phyloP scores from a whole-genome alignment of 2,888 invertebrate genomes.

The Acleris holmiana region DNA sequence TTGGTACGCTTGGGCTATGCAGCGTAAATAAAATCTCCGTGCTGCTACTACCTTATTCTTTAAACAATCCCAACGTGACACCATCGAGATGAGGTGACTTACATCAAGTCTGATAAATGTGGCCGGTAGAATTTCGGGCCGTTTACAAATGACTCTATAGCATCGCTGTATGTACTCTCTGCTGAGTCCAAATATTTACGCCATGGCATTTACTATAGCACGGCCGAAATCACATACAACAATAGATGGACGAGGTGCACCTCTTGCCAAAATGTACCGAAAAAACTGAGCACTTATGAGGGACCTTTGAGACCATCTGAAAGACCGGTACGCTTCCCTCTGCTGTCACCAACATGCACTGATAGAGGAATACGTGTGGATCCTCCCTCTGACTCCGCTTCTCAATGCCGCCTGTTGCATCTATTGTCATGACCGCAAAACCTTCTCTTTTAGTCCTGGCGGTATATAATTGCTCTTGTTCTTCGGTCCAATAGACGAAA shows the following conservation, averaged over 20 bases:
- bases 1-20: conserved; percentile 22
- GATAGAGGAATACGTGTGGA: conserved; percentile 7
- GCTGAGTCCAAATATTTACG: conserved; percentile 35
- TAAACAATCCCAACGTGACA: conserved; percentile 20
- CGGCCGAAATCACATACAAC: background rate
- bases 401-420: too few species aligned
- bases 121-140: background rate
- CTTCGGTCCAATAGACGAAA: conserved; percentile 1
- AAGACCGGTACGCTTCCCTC: background rate
- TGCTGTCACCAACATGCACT: conserved; percentile 5
- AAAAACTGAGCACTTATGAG: conserved; percentile 8
- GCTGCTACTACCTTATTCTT: conserved; percentile 8
- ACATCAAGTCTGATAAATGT: conserved; percentile 24
- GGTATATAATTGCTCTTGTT: conserved; percentile 3
- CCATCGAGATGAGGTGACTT: conserved; percentile 21
- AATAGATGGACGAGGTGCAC: background rate
- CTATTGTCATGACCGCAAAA: too few species aligned
- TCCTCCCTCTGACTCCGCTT: background rate
- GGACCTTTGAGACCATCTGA: conserved; percentile 7
- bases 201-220: conserved; percentile 1
- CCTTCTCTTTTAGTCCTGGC: background rate
- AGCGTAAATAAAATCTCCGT: conserved; percentile 20
- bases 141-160: conserved; percentile 1
- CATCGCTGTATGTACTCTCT: conserved; percentile 12
- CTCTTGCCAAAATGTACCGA: background rate